phyloP scores from a whole-genome alignment of 2,113 vertebrate genomes.

The Carettochelys insculpta region DNA sequence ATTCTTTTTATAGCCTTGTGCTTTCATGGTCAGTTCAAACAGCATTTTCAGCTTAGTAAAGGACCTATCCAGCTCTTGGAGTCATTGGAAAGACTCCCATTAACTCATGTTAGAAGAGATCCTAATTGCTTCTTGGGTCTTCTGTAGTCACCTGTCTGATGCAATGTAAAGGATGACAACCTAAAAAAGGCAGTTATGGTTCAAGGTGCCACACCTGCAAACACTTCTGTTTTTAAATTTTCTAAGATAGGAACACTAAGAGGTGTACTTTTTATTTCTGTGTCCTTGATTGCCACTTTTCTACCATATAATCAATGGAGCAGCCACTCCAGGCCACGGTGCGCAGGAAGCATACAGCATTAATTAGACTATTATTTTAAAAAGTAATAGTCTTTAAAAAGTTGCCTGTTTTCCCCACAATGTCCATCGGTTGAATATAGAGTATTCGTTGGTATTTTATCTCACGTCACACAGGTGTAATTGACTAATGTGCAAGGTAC shows the following conservation, averaged over 20 bases:
- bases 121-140: background rate
- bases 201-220: background rate
- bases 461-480: background rate
- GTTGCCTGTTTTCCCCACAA: background rate
- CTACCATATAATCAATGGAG: background rate
- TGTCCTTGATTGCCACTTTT: background rate
- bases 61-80: background rate
- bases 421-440: accelerated
- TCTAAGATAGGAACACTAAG: background rate
- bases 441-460: background rate
- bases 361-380: background rate
- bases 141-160: background rate
- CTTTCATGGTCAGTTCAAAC: accelerated
- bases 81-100: background rate
- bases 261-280: background rate
- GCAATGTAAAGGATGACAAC: background rate
- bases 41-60: background rate
- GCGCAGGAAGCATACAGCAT: background rate
- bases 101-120: background rate
- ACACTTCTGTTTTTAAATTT: background rate
- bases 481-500: background rate
- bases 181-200: background rate
- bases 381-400: background rate
- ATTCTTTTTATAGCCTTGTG: background rate
- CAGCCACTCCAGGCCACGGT: background rate